Evolutionary conservation across 2,113 vertebrate genomes (phyloP).

Genomic region (Ictidomys tridecemlineatus): DNA sequence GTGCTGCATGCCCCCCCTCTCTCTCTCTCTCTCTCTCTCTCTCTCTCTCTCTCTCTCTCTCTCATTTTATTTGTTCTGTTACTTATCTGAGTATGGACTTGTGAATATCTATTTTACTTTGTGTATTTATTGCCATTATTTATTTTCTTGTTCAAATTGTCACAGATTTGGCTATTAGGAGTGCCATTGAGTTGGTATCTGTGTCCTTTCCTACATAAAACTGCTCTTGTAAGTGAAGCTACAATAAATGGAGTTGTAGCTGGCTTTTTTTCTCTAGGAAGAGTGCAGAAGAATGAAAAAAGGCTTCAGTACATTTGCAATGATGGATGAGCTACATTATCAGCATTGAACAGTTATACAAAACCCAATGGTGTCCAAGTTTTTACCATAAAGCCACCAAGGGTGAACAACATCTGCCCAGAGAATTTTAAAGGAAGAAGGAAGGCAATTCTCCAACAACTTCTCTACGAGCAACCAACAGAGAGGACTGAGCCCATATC

Average conservation of each 20-base stretch:
- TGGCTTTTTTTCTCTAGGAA: neutral
- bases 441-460: neutral
- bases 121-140: neutral
- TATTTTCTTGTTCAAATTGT: neutral
- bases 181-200: neutral
- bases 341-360: neutral
- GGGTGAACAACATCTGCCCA: neutral
- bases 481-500: neutral
- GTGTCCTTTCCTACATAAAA: neutral
- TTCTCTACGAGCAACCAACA: neutral
- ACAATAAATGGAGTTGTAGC: neutral
- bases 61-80: neutral
- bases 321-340: neutral
- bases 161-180: neutral
- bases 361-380: neutral
- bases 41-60: neutral
- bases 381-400: neutral
- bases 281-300: neutral
- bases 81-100: neutral
- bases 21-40: neutral
- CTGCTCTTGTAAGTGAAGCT: neutral
- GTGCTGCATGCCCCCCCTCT: neutral
- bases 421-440: neutral
- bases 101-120: conserved; percentile 6
- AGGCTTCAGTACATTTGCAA: neutral